A percentile compares a stretch with the other conserved stretches of the same genome.
Evolutionary conservation across 1,140 invertebrate genomes (phyloP).

Genomic region (Phortica variegata): DNA sequence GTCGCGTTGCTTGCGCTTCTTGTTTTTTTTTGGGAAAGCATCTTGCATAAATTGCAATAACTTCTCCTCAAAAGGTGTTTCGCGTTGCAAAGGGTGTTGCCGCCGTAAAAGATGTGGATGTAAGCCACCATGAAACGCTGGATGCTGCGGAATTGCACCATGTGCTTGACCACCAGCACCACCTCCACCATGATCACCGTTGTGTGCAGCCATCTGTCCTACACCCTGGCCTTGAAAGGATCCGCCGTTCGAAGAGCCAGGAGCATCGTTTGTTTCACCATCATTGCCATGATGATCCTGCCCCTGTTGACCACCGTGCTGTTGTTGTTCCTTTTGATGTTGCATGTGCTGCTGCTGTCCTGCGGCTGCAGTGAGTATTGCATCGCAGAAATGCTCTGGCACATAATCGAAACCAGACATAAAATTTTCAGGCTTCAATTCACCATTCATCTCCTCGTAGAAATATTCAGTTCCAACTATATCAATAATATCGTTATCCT

Average conservation of each 20-base stretch:
- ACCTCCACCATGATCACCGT: constrained; percentile 37
- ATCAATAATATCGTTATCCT: constrained; percentile 53
- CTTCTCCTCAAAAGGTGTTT: constrained; percentile 49
- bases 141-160: constrained; percentile 39
- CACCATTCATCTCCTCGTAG: constrained; percentile 54
- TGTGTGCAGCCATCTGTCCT: constrained; percentile 36
- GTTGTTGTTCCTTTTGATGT: constrained; percentile 39
- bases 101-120: constrained; percentile 48
- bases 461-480: constrained; percentile 54
- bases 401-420: constrained; percentile 51
- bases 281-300: constrained; percentile 51
- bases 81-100: constrained; percentile 33
- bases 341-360: constrained; percentile 40
- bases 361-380: constrained; percentile 47
- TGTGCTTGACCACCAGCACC: constrained; percentile 30
- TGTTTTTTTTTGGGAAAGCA: constrained; percentile 52
- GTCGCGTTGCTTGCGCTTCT: constrained; percentile 51
- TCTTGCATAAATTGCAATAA: constrained; percentile 53
- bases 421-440: constrained; percentile 52
- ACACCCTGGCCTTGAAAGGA: constrained; percentile 42
- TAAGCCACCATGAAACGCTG: constrained; percentile 42
- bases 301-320: constrained; percentile 29
- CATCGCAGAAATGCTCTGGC: constrained; percentile 52
- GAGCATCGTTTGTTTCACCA: constrained; percentile 47
- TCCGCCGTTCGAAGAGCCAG: constrained; percentile 46